Evolutionary conservation across 2,797 vertebrate species (phyloP), one percentile per base, ranked within the genome.

Genomic region (Myotis findleyi): DNA sequence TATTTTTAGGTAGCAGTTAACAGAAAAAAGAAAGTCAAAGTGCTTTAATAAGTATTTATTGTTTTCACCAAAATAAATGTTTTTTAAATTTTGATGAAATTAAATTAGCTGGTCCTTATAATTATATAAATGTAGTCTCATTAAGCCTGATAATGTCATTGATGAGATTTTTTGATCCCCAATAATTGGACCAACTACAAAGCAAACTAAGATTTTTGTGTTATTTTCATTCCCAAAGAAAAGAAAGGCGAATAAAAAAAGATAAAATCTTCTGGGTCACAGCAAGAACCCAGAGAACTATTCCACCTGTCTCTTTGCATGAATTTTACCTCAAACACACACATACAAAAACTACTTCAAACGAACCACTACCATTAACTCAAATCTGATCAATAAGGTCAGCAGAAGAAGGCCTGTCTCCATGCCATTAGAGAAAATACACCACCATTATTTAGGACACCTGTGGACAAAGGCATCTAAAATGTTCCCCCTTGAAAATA

Each of bases 251-350:
- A 80, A 59, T 81, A 33, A 6, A 53, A 53, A 77, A 95, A 79
- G 73, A 66, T 84, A 89, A 92, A 95, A 84, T 7, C 57, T 85
- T 91, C 72, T 82, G 76, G 66, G 84, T 87, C 83, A 93, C 93
- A 89, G 86, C 49, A 13, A 95, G 89, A 95, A 84, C 8, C 14
- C 47, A 47, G 71, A 93, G 64, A 44, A 75, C 25, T 79, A 44
- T 41, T 71, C 68, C 30, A 64, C 30, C 73, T 89, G 38, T 93
- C 68, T 88, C 72, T 94, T 94, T 80, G 87, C 49, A 36, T 87
- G 91, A 87, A 75, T 86, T 93, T 95, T 71, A 73, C 73, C 88
- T 97, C 95, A 93, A 79, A 95, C 27, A 75, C n/a, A 95, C 73
- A 87, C 27, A 79, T 36, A 84, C 27, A 77, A 90, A 91, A 92